phyloP scores from a whole-genome alignment of 37 sponge, comb jelly and placozoan genomes.

The Aplysina aerophoba region DNA sequence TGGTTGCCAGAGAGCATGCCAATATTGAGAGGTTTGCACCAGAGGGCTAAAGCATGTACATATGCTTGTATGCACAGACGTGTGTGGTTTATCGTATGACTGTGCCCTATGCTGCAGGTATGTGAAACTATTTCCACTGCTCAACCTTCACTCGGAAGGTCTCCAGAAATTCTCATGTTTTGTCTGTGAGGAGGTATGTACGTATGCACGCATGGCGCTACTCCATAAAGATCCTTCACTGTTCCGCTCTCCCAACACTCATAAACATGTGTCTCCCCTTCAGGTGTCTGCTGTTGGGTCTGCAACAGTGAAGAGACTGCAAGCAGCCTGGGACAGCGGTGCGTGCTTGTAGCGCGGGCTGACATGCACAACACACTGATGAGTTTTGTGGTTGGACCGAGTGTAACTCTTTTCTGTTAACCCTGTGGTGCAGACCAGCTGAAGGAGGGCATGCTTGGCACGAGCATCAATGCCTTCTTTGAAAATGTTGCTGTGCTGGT shows the following conservation, averaged over 20 bases:
- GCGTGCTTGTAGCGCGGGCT: too few relatives aligned
- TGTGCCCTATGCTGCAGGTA: conserved; percentile 56
- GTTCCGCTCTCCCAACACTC: too few relatives aligned
- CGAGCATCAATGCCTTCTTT: conserved; percentile 3
- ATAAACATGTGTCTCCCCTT: too few relatives aligned
- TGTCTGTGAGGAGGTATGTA: conserved; percentile 27
- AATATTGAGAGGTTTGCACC: conserved; percentile 56
- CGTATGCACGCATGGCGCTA: too few relatives aligned
- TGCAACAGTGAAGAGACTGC: too few relatives aligned
- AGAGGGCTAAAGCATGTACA: too few relatives aligned
- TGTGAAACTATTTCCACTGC: conserved; percentile 81
- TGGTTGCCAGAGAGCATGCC: neutral
- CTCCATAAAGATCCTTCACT: too few relatives aligned
- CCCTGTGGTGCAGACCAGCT: neutral
- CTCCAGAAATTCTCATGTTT: conserved; percentile 48
- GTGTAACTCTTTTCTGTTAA: too few relatives aligned
- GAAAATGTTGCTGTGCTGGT: conserved; percentile 71
- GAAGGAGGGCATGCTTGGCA: conserved; percentile 12
- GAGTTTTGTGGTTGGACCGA: too few relatives aligned
- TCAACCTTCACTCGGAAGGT: conserved; percentile 87
- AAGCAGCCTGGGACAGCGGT: too few relatives aligned
- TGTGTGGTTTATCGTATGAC: conserved; percentile 12
- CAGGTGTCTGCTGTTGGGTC: too few relatives aligned
- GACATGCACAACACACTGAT: too few relatives aligned
- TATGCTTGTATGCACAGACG: neutral